Evolutionary conservation across 2,113 vertebrate species (phyloP).

Genomic region (Takifugu bimaculatus): DNA sequence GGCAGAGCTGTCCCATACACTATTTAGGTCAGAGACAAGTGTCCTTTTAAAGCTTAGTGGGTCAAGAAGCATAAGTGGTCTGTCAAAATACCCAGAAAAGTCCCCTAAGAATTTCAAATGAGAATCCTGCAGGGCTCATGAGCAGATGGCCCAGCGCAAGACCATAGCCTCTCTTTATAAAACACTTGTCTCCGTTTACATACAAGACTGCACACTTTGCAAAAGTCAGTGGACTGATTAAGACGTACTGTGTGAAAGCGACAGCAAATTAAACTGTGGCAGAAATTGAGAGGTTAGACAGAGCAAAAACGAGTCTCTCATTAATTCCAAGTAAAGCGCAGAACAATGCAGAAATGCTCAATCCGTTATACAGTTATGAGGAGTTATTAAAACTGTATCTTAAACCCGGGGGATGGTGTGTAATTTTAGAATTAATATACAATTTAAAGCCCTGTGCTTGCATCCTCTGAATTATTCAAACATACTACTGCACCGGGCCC

Average conservation of each 20-base stretch:
- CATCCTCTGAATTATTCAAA: conserved; percentile 68
- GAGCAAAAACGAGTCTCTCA: conserved; percentile 43
- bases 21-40: conserved; percentile 44
- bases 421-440: conserved; percentile 73
- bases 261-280: conserved; percentile 45
- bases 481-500: conserved; percentile 35
- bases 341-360: conserved; percentile 3
- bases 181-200: conserved; percentile 5
- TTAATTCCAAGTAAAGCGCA: conserved; percentile 41
- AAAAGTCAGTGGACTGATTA: conserved; percentile 47
- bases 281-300: conserved; percentile 22
- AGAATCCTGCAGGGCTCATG: conserved; percentile 25
- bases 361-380: conserved; percentile 44
- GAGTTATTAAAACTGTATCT: conserved; percentile 66
- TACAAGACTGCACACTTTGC: conserved; percentile 3
- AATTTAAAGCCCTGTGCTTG: conserved; percentile 68
- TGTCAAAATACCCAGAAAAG: conserved; percentile 19
- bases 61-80: conserved; percentile 48
- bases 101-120: conserved; percentile 18
- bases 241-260: conserved; percentile 32
- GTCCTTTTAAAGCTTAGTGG: conserved; percentile 46
- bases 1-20: conserved; percentile 3
- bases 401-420: conserved; percentile 46
- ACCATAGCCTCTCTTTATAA: conserved; percentile 11
- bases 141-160: conserved; percentile 31